Evolutionary conservation across 2,888 invertebrate genomes (phyloP), one percentile per base, ranked within the genome.

Genomic region (Leptinotarsa tumamoca): DNA sequence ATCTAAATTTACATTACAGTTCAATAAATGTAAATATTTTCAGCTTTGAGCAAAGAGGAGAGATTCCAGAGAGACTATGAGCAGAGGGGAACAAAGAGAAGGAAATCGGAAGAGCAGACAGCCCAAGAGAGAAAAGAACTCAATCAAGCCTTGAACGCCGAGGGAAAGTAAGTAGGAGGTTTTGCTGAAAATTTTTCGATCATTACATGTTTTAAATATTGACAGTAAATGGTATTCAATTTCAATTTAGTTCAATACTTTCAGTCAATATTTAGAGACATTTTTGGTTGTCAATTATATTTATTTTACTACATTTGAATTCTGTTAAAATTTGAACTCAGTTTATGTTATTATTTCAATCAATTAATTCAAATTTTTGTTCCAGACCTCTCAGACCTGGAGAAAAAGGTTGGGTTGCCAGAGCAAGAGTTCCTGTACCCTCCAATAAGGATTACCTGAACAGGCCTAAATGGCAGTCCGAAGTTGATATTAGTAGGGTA

Each of bases 361-460:
- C 43, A 10, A 43, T 43, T 3, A 3, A 43, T 43, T 43, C 43
- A 10, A 43, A 43, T 10, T 10, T 43, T 43, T 76, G 78, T 82
- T 84, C 76, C 73, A 94, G 94, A 86, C 90, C 93, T 71, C 89
- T 96, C 76, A 91, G 97, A 74, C 98, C 98, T 0, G 99, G 99
- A 76, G 98, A 98, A 87, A 95, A 95, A 80, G 99, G 98, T 58
- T 99, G 97, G 97, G 94, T 98, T 80, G 94, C 94, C 51, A 91
- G 99, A 86, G 99, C 99, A 17, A 91, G 99, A 76, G 99, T 99
- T 74, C 99, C 99, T 27, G 89, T 93, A 87, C 98, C 98, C 33
- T 97, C 98, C 69, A 97, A 94, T 87, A 98, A 97, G 90, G 99
- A 99, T 89, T 99, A 99, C 89, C 95, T 99, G 71, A 94, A 95